Base-by-base conservation (phyloP, 2,113 vertebrate species). In the Hepsetus odoe region DNA sequence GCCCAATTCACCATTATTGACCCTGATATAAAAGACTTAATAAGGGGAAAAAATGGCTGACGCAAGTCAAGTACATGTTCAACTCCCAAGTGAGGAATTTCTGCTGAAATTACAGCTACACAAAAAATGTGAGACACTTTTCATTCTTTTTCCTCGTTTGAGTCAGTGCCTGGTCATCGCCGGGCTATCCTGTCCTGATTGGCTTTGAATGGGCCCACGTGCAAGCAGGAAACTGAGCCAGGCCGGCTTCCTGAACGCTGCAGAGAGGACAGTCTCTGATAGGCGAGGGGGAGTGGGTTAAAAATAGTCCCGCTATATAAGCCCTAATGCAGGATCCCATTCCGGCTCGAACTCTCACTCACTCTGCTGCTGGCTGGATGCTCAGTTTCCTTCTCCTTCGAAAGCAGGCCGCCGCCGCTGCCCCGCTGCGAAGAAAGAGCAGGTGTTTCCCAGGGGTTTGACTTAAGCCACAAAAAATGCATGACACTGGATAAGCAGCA, bases 221-320 rank as follows among this genome's bases (percentile, higher is more conserved):
- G 91, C 91, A 85, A 92, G 92, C 94, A 94, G 94, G 94, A 95
- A 95, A 87, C 90, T 68, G 72, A 86, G 93, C 94, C 95, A 93
- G 94, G 91, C 83, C 84, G 90, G 93, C 91, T 96, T 97, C 96
- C 96, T 97, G 94, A 91, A 87, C 85, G 85, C 85, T 86, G 83
- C 84, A 80, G 91, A 94, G 93, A 95, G 95, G 96, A 96, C 95
- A 90, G 92, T 77, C 91, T 88, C 91, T 94, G 94, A 95, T 94
- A 93, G 92, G 91, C 93, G 93, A 92, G 92, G 93, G 92, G 82
- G 78, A 93, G 94, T 85, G 92, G 93, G 94, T 94, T 96, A 96
- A 97, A 97, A 97, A 97, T 97, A 96, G 95, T 94, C 30, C 85
- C 6, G 87, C 93, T 97, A 97, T 96, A 96, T 94, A 97, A 97